Evolutionary conservation across 2,888 invertebrate genomes (phyloP).

Genomic region (Apamea epomidion): DNA sequence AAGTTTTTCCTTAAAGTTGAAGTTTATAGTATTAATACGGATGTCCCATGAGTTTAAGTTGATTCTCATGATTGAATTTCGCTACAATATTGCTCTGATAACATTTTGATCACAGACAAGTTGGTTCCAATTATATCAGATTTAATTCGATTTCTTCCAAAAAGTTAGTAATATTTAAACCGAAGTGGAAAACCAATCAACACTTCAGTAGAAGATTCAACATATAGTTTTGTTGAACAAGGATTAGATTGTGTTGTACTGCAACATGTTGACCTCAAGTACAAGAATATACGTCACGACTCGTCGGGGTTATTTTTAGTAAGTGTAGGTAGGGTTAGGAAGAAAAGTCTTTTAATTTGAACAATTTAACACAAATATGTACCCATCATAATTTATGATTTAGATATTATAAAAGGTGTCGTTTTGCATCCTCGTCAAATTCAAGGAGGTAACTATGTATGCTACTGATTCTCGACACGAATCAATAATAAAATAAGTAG

Average conservation of each 20-base stretch:
- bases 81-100: conserved; percentile 9
- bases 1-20: background rate
- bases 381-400: background rate
- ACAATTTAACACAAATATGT: background rate
- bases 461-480: no score
- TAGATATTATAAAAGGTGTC: background rate
- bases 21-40: background rate
- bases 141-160: conserved; percentile 26
- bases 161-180: background rate
- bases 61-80: conserved; percentile 12
- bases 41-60: conserved; percentile 3
- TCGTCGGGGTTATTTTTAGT: conserved; percentile 6
- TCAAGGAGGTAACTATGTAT: no score
- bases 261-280: conserved; percentile 12
- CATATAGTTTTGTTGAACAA: conserved; percentile 3
- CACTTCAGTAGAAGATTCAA: background rate
- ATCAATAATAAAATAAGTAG: no score
- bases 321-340: background rate
- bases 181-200: conserved; percentile 28
- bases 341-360: background rate
- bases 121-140: conserved; percentile 17
- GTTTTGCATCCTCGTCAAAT: no score
- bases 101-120: conserved; percentile 23
- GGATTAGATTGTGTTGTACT: background rate
- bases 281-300: background rate